Conservation (phyloP, 2,113 vertebrate species). For the Tympanuchus pallidicinctus region DNA sequence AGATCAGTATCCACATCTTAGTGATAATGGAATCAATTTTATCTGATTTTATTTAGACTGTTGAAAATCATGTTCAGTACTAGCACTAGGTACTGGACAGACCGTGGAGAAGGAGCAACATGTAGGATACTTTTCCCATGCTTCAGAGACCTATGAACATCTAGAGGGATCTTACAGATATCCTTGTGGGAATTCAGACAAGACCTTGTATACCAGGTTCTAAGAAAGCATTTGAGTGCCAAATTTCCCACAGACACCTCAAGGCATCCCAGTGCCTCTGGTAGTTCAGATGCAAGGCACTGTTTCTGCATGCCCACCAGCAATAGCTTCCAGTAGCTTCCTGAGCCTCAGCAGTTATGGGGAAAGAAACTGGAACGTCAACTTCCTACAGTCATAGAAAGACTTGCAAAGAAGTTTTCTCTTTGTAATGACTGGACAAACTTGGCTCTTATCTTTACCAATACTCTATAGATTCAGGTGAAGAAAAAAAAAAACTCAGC, state of each 20-base stretch:
- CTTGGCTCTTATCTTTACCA: not conserved
- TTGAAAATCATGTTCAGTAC: not conserved
- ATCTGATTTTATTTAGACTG: not conserved
- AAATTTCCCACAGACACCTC: not conserved
- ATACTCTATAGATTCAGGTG: not conserved
- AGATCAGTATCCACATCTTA: not conserved
- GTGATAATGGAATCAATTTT: not conserved
- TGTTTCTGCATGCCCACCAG: not conserved
- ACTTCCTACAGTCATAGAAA: not conserved
- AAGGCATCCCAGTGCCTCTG: not conserved
- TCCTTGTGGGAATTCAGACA: not conserved
- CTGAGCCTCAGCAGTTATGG: not conserved
- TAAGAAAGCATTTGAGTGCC: not conserved
- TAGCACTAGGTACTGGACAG: not conserved
- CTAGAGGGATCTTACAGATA: not conserved
- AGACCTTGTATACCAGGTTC: not conserved
- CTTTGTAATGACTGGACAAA: not conserved
- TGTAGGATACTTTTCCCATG: not conserved
- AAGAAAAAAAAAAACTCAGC: not conserved
- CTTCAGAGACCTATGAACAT: accelerated
- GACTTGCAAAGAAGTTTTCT: not conserved
- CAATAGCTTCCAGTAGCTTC: not conserved
- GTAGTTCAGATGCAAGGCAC: not conserved
- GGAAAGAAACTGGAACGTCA: not conserved
- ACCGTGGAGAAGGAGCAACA: accelerated